These are phyloP conservation scores for Ephestia elutella DNA, from an alignment of 1,140 invertebrate species.

Conservation along the genomic window DNA sequence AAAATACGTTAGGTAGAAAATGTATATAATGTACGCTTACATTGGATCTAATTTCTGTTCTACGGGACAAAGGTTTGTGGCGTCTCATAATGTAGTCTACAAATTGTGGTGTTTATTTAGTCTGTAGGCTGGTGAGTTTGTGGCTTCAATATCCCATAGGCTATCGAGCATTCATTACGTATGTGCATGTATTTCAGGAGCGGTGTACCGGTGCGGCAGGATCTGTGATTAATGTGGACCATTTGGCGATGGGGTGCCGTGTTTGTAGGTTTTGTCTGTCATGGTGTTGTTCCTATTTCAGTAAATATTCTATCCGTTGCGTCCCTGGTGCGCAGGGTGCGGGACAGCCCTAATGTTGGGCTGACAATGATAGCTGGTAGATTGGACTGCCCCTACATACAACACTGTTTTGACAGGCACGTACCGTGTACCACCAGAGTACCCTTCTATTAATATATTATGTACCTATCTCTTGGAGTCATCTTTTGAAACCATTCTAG, in stretches of 20 bases:
- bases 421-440: too few relatives aligned
- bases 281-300: neutral
- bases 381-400: too few relatives aligned
- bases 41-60: too few relatives aligned
- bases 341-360: too few relatives aligned
- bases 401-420: too few relatives aligned
- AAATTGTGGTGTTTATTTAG: neutral
- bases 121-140: neutral
- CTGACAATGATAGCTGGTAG: too few relatives aligned
- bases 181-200: slow-evolving; percentile 38
- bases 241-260: neutral
- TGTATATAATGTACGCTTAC: too few relatives aligned
- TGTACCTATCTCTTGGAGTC: too few relatives aligned
- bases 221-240: slow-evolving; percentile 22
- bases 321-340: too few relatives aligned
- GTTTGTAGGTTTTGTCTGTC: neutral
- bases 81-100: neutral
- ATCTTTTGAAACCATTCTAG: too few relatives aligned
- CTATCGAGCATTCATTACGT: slow-evolving; percentile 42
- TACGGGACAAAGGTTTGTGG: neutral
- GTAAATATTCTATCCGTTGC: neutral
- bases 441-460: too few relatives aligned
- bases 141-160: neutral
- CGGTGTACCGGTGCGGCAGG: slow-evolving; percentile 28
- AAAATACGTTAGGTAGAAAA: too few relatives aligned